Evolutionary conservation across 92 coral and sea anemone genomes (phyloP), one percentile per base, ranked within the genome.

Genomic region (Epizoanthus stellaris): DNA sequence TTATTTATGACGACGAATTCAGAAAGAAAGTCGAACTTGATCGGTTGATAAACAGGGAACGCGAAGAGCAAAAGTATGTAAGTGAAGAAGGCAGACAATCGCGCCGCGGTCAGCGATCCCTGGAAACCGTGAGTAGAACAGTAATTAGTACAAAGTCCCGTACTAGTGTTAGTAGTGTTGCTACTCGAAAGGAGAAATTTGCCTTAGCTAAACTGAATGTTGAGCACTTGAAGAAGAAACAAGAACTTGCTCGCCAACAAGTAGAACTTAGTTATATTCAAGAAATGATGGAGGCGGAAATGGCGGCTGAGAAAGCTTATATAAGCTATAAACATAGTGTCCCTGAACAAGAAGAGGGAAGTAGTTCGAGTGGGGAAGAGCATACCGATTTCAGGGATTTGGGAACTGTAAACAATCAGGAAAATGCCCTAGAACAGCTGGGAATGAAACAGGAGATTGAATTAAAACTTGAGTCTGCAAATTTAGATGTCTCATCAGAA

Each of bases 81-180:
- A 74, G 14, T 49, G 65, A 16, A 74, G 5, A 52, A 9, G 2
- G 15, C 56, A 11, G 56, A 39, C 23, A 39, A 7, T 70, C 62
- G 16, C 60, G 25, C 17, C 5, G 25, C 15, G 7, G 17, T 19
- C 14, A 0, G 56, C 56, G 56, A 9, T 52, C 56, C 73, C 21
- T 49, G 40, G 34, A 4, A 60, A 70, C 80, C 59, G 82, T 87
- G 82, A 87, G 86, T 80, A 81, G 53, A 47, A 73, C 90, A 21
- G 82, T 39, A 23, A 20, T 64, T 63, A 87, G 74, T 16, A 63
- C 30, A 40, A 80, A 58, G 15, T 42, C 61, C 0, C 62, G 49
- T 75, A 75, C 30, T n/a, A 49, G 82, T 72, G 1, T 4, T 30
- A 57, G 61, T 60, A 34, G 82, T 16, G 16, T 58, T 60, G 76